Conservation (phyloP, 2,797 vertebrate genomes). For the Hippocampus kuda region DNA sequence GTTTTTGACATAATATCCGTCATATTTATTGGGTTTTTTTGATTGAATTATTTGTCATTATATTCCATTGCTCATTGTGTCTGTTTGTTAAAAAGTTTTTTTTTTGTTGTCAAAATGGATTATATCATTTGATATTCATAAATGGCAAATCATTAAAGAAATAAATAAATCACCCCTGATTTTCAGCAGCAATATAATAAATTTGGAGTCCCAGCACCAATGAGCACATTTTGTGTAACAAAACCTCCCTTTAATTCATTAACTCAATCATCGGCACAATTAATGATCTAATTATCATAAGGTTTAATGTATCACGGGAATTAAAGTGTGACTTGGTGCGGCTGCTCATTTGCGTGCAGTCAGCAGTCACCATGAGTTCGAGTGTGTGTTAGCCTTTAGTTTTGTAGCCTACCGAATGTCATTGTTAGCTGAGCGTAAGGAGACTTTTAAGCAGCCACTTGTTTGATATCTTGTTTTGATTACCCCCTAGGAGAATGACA, state of each 20-base stretch:
- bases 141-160: background rate
- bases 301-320: conserved; percentile 28
- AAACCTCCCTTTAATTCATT: conserved; percentile 35
- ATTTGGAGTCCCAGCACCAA: conserved; percentile 6
- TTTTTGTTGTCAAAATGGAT: background rate
- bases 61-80: background rate
- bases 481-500: background rate
- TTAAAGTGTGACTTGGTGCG: conserved; percentile 26
- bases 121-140: background rate
- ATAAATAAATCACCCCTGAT: background rate
- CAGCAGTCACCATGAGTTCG: background rate
- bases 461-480: background rate
- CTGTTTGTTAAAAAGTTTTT: background rate
- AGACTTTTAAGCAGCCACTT: conserved; percentile 3
- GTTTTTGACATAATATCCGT: no score
- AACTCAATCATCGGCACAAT: conserved; percentile 36
- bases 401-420: background rate
- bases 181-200: background rate
- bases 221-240: conserved; percentile 17
- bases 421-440: background rate
- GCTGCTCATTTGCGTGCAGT: conserved; percentile 7
- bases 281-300: conserved; percentile 34
- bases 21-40: background rate
- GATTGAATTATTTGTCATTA: background rate
- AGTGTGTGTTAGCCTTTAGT: background rate